Percentiles rank a stretch among this genome's conserved stretches.
phyloP scores from a whole-genome alignment of 2,888 invertebrate genomes.

The Omphaloscelis lunosa region DNA sequence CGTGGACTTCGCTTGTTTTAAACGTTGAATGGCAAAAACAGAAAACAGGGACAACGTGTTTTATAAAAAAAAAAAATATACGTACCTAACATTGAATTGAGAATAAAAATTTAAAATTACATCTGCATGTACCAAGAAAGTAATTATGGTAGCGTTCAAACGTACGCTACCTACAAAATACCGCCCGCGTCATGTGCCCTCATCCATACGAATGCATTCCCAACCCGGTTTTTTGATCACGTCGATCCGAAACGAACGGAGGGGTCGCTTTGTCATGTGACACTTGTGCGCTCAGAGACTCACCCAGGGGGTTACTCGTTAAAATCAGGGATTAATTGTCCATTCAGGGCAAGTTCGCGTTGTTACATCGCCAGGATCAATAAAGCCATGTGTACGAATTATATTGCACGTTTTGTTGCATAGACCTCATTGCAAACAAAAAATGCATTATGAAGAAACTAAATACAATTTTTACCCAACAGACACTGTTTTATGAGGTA shows the following conservation, averaged over 20 bases:
- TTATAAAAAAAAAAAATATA: not conserved
- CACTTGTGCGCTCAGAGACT: constrained; percentile 87
- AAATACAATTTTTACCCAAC: too few relatives aligned
- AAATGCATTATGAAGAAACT: not conserved
- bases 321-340: constrained; percentile 84
- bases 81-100: constrained; percentile 4
- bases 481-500: not conserved
- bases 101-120: not conserved
- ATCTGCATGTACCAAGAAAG: constrained; percentile 12
- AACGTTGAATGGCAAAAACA: constrained; percentile 38
- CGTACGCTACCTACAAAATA: constrained; percentile 51
- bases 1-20: constrained; percentile 38
- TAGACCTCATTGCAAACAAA: not conserved
- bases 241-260: constrained; percentile 83
- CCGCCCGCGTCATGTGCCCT: constrained; percentile 70
- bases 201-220: constrained; percentile 85
- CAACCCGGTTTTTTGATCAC: constrained; percentile 86
- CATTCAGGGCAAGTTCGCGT: constrained; percentile 75
- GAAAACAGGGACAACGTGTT: not conserved
- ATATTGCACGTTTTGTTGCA: constrained; percentile 13
- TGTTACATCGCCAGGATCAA: constrained; percentile 63
- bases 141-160: constrained; percentile 39
- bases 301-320: constrained; percentile 85
- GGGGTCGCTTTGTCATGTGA: constrained; percentile 89
- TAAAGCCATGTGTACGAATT: constrained; percentile 58